Percentiles rank a stretch among this genome's conserved stretches.
These are phyloP conservation scores for Zophobas morio DNA, from an alignment of 1,140 invertebrate species.

Conservation along the genomic window DNA sequence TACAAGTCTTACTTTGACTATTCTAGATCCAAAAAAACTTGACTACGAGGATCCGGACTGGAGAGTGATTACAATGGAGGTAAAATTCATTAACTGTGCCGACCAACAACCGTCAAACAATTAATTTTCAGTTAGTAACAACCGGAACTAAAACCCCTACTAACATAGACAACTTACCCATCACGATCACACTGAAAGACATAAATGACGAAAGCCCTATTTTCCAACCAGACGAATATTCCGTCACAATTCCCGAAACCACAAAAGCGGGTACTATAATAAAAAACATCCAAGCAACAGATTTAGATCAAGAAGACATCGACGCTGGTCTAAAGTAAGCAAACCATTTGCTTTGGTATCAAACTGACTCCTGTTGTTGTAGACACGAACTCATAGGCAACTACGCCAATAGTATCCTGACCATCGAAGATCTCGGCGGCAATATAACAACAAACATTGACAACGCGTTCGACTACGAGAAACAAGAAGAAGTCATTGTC, in stretches of 20 bases:
- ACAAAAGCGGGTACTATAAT: constrained; percentile 66
- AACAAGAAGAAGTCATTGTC: constrained; percentile 70
- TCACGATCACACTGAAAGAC: constrained; percentile 71
- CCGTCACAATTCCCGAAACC: constrained; percentile 69
- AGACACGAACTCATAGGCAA: constrained; percentile 49
- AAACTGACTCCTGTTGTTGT: constrained; percentile 23
- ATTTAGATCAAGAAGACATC: constrained; percentile 71
- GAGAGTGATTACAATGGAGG: constrained; percentile 66
- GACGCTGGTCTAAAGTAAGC: constrained; percentile 68
- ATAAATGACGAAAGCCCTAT: constrained; percentile 74
- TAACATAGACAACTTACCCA: constrained; percentile 64
- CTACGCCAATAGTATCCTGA: constrained; percentile 38
- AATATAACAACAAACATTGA: constrained; percentile 68
- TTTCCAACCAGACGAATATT: constrained; percentile 65
- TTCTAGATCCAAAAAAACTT: constrained; percentile 69
- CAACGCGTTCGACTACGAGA: constrained; percentile 73
- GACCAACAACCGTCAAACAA: constrained; percentile 1
- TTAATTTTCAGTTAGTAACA: constrained; percentile 67
- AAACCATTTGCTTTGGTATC: not conserved
- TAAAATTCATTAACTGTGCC: constrained; percentile 52
- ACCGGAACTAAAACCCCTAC: constrained; percentile 65
- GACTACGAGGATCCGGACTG: constrained; percentile 71
- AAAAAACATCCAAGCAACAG: constrained; percentile 66
- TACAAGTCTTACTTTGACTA: constrained; percentile 70
- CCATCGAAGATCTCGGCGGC: constrained; percentile 68